Conservation (phyloP, 1,140 invertebrate species). For the Hyles vespertilio region DNA sequence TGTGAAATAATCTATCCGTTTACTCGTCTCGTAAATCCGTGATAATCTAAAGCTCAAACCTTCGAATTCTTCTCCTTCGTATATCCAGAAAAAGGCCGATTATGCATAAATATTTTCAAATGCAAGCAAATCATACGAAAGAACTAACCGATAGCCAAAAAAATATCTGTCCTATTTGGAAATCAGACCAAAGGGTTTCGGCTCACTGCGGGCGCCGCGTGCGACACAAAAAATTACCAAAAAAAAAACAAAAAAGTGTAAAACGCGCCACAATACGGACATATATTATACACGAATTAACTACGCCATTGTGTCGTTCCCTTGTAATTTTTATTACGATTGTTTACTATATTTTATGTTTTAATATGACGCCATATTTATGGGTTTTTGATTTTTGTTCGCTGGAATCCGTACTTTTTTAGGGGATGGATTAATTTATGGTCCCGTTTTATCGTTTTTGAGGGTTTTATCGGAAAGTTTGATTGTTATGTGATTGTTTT, state of each 20-base stretch:
- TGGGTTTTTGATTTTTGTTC: slow-evolving; percentile 48
- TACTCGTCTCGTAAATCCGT: too few species aligned
- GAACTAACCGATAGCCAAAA: slow-evolving; percentile 15
- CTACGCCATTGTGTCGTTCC: slow-evolving; percentile 64
- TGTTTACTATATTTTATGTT: slow-evolving; percentile 74
- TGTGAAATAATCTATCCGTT: too few species aligned
- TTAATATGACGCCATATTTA: slow-evolving; percentile 69
- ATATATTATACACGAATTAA: slow-evolving; percentile 72
- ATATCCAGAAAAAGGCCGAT: too few species aligned
- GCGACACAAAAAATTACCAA: slow-evolving; percentile 51
- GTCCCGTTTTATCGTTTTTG: slow-evolving; percentile 38
- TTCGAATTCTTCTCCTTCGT: too few species aligned
- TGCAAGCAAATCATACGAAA: too few species aligned
- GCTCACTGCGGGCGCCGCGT: slow-evolving; percentile 58
- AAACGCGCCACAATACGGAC: slow-evolving; percentile 61
- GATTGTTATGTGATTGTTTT: too few species aligned
- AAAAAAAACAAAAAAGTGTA: slow-evolving; percentile 64
- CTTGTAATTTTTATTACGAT: slow-evolving; percentile 73
- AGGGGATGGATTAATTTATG: slow-evolving; percentile 53
- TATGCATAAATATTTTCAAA: too few species aligned
- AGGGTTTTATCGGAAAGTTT: background rate
- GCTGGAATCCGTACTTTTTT: slow-evolving; percentile 43
- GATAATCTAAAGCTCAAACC: too few species aligned
- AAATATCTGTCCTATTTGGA: slow-evolving; percentile 33
- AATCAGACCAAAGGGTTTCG: slow-evolving; percentile 54